These are phyloP conservation scores for Caenorhabditis wallacei DNA, from an alignment of 2,888 invertebrate genomes.

Conservation along the genomic window DNA sequence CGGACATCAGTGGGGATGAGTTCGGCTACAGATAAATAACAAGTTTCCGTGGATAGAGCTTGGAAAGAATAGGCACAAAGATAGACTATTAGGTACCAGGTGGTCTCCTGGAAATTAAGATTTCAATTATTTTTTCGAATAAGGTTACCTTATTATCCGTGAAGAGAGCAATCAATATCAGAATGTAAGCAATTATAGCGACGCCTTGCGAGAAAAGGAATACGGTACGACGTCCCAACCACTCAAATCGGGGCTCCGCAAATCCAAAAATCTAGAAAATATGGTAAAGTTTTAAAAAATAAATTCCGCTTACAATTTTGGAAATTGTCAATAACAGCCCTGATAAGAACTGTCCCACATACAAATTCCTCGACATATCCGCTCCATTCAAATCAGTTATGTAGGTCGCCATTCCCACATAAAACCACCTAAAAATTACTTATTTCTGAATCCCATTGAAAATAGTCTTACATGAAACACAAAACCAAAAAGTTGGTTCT, in stretches of 20 bases:
- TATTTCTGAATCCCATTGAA: no score
- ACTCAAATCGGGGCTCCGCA: slow-evolving; percentile 51
- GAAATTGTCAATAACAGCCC: slow-evolving; percentile 57
- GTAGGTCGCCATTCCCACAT: slow-evolving; percentile 58
- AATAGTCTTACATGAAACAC: slow-evolving; percentile 44
- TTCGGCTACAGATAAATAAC: slow-evolving; percentile 55
- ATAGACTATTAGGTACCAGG: slow-evolving; percentile 54
- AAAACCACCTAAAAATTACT: slow-evolving; percentile 54
- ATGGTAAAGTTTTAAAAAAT: background rate
- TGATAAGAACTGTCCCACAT: slow-evolving; percentile 61
- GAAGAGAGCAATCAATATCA: slow-evolving; percentile 41
- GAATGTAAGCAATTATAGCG: slow-evolving; percentile 46
- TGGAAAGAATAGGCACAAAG: slow-evolving; percentile 55
- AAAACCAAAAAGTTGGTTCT: slow-evolving; percentile 49
- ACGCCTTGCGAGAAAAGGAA: slow-evolving; percentile 46
- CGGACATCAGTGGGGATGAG: slow-evolving; percentile 61
- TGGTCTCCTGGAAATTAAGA: slow-evolving; percentile 36
- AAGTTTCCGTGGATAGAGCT: slow-evolving; percentile 52
- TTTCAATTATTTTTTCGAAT: no score
- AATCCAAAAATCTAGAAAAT: slow-evolving; percentile 48
- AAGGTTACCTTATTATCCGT: slow-evolving; percentile 39
- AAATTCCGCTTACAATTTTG: slow-evolving; percentile 37
- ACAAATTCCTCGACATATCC: slow-evolving; percentile 61
- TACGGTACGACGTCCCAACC: slow-evolving; percentile 49
- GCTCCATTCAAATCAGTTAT: slow-evolving; percentile 62